phyloP scores from a whole-genome alignment of 2,888 invertebrate genomes.

The Tinea pellionella region DNA sequence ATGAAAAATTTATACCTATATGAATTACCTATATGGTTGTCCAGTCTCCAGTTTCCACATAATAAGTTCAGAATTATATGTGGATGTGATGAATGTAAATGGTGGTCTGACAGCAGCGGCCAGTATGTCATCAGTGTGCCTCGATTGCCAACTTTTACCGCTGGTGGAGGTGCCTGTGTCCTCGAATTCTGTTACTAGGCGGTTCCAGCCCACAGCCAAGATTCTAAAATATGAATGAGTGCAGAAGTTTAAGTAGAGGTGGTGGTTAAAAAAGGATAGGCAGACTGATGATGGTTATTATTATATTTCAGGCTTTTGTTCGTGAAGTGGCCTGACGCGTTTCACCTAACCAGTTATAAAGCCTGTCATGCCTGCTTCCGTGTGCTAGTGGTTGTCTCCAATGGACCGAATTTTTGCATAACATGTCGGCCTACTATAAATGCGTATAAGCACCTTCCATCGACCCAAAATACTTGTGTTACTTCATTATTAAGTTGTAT shows the following conservation, averaged over 20 bases:
- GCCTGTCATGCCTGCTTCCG: no score
- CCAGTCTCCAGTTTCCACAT: conserved; percentile 88
- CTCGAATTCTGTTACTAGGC: conserved; percentile 74
- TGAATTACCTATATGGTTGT: conserved; percentile 75
- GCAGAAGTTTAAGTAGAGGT: no score
- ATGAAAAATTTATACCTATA: no score
- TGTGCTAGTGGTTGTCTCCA: no score
- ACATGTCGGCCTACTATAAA: no score
- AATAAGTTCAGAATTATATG: conserved; percentile 82
- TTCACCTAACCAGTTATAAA: no score
- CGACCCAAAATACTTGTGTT: conserved; percentile 69
- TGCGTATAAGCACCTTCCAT: conserved; percentile 48
- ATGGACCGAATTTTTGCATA: no score
- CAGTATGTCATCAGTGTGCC: conserved; percentile 81
- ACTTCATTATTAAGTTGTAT: conserved; percentile 72
- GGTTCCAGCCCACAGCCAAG: conserved; percentile 83
- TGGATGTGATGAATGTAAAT: conserved; percentile 78
- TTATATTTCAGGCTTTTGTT: no score
- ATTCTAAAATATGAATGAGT: conserved; percentile 61
- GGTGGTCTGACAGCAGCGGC: conserved; percentile 75
- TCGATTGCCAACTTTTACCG: conserved; percentile 77
- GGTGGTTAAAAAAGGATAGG: no score
- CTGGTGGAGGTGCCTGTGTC: conserved; percentile 62
- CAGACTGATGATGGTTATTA: no score
- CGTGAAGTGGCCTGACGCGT: no score